Conservation (phyloP, 2,888 invertebrate genomes). For the Drosophila mettleri region DNA sequence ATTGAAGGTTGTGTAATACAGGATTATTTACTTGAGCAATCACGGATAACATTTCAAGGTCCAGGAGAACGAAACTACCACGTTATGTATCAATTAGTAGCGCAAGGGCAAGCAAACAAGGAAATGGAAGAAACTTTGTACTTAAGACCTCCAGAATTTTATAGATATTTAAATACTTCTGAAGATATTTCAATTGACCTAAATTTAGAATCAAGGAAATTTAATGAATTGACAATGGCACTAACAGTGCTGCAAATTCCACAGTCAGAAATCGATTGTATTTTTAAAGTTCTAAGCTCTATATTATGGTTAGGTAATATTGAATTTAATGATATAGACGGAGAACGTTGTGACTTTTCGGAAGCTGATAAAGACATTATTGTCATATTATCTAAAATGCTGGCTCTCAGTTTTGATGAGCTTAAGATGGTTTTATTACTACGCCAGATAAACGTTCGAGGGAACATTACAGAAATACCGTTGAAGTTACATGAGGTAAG, state of each 20-base stretch:
- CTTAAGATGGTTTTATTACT: conserved; percentile 91
- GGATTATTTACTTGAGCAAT: conserved; percentile 95
- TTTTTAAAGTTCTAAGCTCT: conserved; percentile 94
- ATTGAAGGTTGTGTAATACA: conserved; percentile 96
- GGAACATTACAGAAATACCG: conserved; percentile 96
- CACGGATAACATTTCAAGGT: conserved; percentile 95
- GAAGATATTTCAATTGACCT: conserved; percentile 90
- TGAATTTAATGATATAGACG: conserved; percentile 93
- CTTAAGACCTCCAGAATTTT: conserved; percentile 90
- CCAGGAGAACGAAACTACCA: conserved; percentile 95
- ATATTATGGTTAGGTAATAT: conserved; percentile 96
- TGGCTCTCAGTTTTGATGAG: conserved; percentile 91
- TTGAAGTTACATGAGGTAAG: conserved; percentile 92
- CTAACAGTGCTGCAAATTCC: conserved; percentile 95
- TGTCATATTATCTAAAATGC: conserved; percentile 89
- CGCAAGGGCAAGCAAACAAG: conserved; percentile 92
- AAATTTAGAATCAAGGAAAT: conserved; percentile 88
- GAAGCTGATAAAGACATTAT: conserved; percentile 90
- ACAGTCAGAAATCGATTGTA: conserved; percentile 93
- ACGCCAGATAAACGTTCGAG: conserved; percentile 95
- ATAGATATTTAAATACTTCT: conserved; percentile 93
- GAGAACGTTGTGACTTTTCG: conserved; percentile 92
- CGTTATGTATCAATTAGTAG: conserved; percentile 95
- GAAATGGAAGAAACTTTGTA: conserved; percentile 91
- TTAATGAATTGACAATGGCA: conserved; percentile 94